phyloP scores from a whole-genome alignment of 2,888 invertebrate species.

The Mythimna vitellina region DNA sequence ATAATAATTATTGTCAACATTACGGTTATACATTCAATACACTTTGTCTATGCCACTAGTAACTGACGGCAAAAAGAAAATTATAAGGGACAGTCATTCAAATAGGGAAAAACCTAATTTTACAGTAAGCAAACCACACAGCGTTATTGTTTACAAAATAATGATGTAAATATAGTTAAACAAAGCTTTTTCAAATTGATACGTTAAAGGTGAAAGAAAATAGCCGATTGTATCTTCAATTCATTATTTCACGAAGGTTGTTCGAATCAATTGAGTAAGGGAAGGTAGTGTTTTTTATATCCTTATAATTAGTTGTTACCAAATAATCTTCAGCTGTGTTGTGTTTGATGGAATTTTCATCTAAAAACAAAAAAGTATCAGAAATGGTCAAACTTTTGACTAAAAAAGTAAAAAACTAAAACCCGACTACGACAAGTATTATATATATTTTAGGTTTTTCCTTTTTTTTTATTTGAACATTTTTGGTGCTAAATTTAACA shows the following conservation, averaged over 20 bases:
- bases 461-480: too few species aligned
- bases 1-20: too few species aligned
- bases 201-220: constrained; percentile 27
- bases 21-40: too few species aligned
- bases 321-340: background rate
- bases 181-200: constrained; percentile 14
- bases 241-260: constrained; percentile 26
- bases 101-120: background rate
- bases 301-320: constrained; percentile 9
- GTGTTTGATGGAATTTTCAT: too few species aligned
- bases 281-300: background rate
- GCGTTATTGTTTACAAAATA: background rate
- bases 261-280: constrained; percentile 8
- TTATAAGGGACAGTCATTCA: background rate
- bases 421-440: too few species aligned
- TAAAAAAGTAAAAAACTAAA: too few species aligned
- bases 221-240: constrained; percentile 15
- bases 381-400: too few species aligned
- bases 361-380: too few species aligned
- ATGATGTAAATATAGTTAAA: background rate
- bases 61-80: background rate
- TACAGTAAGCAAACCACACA: background rate
- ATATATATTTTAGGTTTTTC: too few species aligned
- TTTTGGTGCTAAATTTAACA: too few species aligned
- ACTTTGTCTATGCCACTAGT: too few species aligned